These are phyloP conservation scores for Brachycybe producta DNA, from an alignment of 2,888 invertebrate genomes.

Conservation along the genomic window DNA sequence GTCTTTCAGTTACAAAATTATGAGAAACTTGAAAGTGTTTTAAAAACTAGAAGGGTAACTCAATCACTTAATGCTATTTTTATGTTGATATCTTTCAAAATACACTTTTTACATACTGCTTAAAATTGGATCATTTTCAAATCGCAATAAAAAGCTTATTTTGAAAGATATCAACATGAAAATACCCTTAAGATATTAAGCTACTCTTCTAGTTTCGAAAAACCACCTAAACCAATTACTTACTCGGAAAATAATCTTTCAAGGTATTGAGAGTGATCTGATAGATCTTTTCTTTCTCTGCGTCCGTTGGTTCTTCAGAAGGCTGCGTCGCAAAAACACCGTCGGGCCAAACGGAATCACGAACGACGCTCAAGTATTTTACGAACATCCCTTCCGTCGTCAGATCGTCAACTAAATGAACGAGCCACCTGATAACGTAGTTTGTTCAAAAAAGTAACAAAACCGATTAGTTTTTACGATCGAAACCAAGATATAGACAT, in stretches of 20 bases:
- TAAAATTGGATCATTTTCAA: too few relatives aligned
- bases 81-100: too few relatives aligned
- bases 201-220: too few relatives aligned
- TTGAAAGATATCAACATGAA: neutral
- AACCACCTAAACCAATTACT: neutral
- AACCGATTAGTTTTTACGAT: neutral
- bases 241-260: conserved; percentile 6
- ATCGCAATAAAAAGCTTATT: too few relatives aligned
- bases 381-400: conserved; percentile 9
- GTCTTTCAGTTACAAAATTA: too few relatives aligned
- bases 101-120: too few relatives aligned
- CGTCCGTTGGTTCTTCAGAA: neutral
- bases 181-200: neutral
- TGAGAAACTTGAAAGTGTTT: too few relatives aligned
- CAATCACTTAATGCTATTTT: too few relatives aligned
- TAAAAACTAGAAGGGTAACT: too few relatives aligned
- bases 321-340: conserved; percentile 10
- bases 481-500: too few relatives aligned
- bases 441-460: neutral
- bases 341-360: conserved; percentile 18
- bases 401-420: conserved; percentile 6
- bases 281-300: neutral
- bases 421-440: conserved; percentile 15
- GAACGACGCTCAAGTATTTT: conserved; percentile 12
- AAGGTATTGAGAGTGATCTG: neutral